These are phyloP conservation scores for Goniozus legneri DNA, from an alignment of 1,140 invertebrate genomes.

Conservation along the genomic window DNA sequence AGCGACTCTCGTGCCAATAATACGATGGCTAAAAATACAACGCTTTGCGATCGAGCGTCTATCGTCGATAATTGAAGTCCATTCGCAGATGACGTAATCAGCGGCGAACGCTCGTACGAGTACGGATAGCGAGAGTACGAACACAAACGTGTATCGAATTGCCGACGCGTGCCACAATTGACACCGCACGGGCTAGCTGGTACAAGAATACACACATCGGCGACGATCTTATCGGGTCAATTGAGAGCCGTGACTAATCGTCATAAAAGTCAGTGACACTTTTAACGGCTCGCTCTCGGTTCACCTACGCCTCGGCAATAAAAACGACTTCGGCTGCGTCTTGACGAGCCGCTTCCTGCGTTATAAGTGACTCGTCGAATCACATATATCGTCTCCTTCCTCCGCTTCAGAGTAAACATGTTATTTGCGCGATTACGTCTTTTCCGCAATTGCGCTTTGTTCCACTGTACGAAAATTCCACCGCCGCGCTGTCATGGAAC, in stretches of 20 bases:
- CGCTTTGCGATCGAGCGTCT: slow-evolving; percentile 20
- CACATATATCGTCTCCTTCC: too few relatives aligned
- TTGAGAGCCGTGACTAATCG: slow-evolving; percentile 39
- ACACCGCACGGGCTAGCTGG: slow-evolving; percentile 19
- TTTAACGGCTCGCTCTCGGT: slow-evolving; percentile 13
- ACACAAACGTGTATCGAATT: slow-evolving; percentile 36
- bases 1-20: slow-evolving; percentile 18
- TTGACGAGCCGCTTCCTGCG: neutral
- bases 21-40: slow-evolving; percentile 24
- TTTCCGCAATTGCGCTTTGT: too few relatives aligned
- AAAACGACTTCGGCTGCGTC: neutral
- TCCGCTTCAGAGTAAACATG: too few relatives aligned
- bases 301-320: slow-evolving; percentile 17
- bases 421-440: too few relatives aligned
- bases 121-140: slow-evolving; percentile 38
- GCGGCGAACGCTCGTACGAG: slow-evolving; percentile 30
- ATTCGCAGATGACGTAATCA: slow-evolving; percentile 40
- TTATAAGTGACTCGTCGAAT: neutral
- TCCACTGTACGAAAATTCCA: too few relatives aligned
- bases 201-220: slow-evolving; percentile 34
- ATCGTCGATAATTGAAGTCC: slow-evolving; percentile 22
- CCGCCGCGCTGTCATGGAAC: too few relatives aligned
- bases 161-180: slow-evolving; percentile 49
- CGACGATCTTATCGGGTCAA: slow-evolving; percentile 40
- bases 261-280: slow-evolving; percentile 30